Evolutionary conservation across 2,797 vertebrate species (phyloP).

Genomic region (Falco biarmicus): DNA sequence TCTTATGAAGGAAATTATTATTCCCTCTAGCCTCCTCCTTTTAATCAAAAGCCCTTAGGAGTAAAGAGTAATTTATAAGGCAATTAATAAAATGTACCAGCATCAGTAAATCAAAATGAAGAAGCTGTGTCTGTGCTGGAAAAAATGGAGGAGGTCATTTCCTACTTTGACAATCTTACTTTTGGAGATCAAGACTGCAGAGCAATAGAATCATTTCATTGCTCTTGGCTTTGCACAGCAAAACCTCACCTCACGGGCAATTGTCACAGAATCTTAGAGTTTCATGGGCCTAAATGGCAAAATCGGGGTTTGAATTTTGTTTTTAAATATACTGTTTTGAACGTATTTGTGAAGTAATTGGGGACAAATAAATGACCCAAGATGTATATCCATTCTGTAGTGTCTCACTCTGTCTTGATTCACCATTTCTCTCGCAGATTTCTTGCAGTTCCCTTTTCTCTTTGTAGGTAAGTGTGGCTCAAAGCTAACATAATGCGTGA

Average conservation of each 20-base stretch:
- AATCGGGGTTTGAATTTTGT: background rate
- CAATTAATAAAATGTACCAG: background rate
- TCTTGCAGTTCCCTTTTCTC: background rate
- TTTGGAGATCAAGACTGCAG: background rate
- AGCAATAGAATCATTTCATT: background rate
- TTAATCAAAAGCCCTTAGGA: background rate
- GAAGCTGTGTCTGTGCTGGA: background rate
- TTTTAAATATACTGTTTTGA: background rate
- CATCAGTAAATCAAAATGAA: background rate
- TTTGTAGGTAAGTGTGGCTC: background rate
- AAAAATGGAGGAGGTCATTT: background rate
- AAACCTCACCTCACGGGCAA: background rate
- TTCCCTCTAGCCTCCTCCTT: background rate
- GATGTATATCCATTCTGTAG: background rate
- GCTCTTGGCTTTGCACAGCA: background rate
- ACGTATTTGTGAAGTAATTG: background rate
- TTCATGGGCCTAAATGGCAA: background rate
- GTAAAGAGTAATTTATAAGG: background rate
- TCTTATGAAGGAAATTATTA: background rate
- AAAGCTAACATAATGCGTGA: background rate
- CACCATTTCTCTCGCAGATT: background rate
- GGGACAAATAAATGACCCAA: background rate
- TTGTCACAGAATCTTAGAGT: background rate
- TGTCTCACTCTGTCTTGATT: background rate
- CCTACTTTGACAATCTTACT: background rate